These are phyloP conservation scores for Hipparchia semele DNA, from an alignment of 2,888 invertebrate species.

Conservation along the genomic window DNA sequence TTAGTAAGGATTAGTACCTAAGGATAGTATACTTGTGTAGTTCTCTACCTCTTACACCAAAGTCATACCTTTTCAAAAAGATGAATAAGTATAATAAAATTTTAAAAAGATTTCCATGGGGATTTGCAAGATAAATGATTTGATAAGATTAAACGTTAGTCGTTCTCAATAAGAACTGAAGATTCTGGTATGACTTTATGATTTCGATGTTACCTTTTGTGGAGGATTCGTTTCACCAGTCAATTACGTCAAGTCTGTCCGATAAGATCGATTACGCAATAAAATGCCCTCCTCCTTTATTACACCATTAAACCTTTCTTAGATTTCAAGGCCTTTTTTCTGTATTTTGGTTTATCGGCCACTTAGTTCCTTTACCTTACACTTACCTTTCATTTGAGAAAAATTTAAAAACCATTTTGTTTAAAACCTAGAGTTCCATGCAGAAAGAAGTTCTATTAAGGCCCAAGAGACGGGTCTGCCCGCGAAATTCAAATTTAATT, in stretches of 20 bases:
- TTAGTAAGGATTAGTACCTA: too few species aligned
- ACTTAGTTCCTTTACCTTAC: conserved; percentile 19
- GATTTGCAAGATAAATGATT: background rate
- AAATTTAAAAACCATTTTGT: background rate
- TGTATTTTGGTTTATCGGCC: conserved; percentile 9
- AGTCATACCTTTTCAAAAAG: background rate
- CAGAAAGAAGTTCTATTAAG: too few species aligned
- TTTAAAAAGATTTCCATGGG: background rate
- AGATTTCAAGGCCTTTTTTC: conserved; percentile 12
- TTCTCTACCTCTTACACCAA: too few species aligned
- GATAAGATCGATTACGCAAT: conserved; percentile 50
- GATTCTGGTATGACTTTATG: conserved; percentile 16
- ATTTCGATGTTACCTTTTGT: conserved; percentile 41
- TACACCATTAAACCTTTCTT: conserved; percentile 47
- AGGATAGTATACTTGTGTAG: too few species aligned
- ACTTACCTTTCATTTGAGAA: conserved; percentile 10
- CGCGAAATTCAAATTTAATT: too few species aligned
- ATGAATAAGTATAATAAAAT: background rate
- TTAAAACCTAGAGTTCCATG: background rate
- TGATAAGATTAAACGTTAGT: conserved; percentile 1
- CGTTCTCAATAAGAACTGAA: background rate
- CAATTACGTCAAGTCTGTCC: conserved; percentile 62
- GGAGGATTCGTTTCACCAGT: conserved; percentile 60
- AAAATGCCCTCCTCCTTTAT: conserved; percentile 57
- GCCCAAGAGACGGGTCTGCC: too few species aligned